phyloP scores from a whole-genome alignment of 2,888 invertebrate species.

The Tinea trinotella region DNA sequence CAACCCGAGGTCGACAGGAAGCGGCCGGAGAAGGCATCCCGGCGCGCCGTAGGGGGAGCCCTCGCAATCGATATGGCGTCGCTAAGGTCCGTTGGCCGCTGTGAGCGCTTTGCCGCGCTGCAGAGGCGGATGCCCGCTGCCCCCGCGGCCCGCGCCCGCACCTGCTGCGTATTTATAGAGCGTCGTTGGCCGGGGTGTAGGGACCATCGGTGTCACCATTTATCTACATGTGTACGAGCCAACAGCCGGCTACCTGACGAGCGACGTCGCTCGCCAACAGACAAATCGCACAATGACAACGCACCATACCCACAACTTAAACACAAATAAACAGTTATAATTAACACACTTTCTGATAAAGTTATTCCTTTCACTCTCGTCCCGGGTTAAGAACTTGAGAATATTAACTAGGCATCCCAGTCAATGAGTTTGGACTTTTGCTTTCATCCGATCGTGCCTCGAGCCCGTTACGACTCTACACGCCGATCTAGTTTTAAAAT shows the following conservation, averaged over 20 bases:
- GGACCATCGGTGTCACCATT: constrained; percentile 35
- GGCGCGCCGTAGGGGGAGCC: constrained; percentile 28
- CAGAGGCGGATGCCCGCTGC: background rate
- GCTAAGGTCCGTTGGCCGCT: constrained; percentile 60
- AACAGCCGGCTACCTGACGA: background rate
- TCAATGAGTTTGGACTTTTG: constrained; percentile 12
- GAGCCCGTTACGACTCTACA: background rate
- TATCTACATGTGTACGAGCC: constrained; percentile 34
- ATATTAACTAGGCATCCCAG: constrained; percentile 14
- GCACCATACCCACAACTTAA: background rate
- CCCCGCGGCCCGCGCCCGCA: constrained; percentile 33
- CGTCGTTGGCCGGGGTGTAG: constrained; percentile 39
- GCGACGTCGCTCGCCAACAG: constrained; percentile 19
- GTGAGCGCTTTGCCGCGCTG: constrained; percentile 22
- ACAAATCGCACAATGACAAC: constrained; percentile 9
- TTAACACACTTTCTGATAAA: constrained; percentile 2
- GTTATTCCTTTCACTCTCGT: constrained; percentile 55
- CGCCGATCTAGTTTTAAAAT: background rate
- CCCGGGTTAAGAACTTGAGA: constrained; percentile 22
- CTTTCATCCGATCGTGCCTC: constrained; percentile 11
- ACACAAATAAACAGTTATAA: background rate
- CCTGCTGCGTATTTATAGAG: constrained; percentile 72
- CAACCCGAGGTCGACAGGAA: constrained; percentile 4
- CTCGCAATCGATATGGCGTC: constrained; percentile 60
- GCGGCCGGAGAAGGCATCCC: constrained; percentile 46